Conservation (phyloP, 2,113 vertebrate species). For the Romanogobio albipinnatus region DNA sequence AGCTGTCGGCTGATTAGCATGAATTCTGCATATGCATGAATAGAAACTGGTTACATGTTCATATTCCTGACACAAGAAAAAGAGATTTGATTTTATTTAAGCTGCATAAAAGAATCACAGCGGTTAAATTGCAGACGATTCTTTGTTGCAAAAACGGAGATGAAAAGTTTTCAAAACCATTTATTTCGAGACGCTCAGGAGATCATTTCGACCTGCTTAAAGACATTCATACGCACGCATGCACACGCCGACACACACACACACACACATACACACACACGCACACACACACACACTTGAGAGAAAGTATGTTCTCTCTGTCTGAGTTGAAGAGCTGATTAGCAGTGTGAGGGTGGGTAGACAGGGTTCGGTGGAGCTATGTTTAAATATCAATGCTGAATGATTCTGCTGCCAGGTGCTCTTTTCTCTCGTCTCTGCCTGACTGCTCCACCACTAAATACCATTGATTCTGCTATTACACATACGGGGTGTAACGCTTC, state of each 20-base stretch:
- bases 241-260: not conserved
- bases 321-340: constrained; percentile 34
- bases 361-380: constrained; percentile 24
- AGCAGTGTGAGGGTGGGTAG: constrained; percentile 39
- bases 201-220: constrained; percentile 31
- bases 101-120: constrained; percentile 13
- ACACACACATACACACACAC: constrained; percentile 14
- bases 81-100: constrained; percentile 27
- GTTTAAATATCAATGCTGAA: constrained; percentile 48
- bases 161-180: constrained; percentile 29
- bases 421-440: constrained; percentile 49
- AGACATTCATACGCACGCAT: constrained; percentile 18
- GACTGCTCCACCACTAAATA: constrained; percentile 51
- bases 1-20: not conserved
- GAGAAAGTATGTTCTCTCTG: constrained; percentile 15
- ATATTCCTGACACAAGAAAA: not conserved
- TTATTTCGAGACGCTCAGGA: constrained; percentile 12
- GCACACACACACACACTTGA: constrained; percentile 20
- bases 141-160: constrained; percentile 31
- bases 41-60: not conserved
- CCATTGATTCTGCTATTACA: constrained; percentile 53
- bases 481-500: not conserved
- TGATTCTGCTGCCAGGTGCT: constrained; percentile 56
- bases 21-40: constrained; percentile 38
- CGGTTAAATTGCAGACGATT: not conserved